Base-by-base conservation (phyloP, 2,113 vertebrate species). In the Amphiprion ocellaris region DNA sequence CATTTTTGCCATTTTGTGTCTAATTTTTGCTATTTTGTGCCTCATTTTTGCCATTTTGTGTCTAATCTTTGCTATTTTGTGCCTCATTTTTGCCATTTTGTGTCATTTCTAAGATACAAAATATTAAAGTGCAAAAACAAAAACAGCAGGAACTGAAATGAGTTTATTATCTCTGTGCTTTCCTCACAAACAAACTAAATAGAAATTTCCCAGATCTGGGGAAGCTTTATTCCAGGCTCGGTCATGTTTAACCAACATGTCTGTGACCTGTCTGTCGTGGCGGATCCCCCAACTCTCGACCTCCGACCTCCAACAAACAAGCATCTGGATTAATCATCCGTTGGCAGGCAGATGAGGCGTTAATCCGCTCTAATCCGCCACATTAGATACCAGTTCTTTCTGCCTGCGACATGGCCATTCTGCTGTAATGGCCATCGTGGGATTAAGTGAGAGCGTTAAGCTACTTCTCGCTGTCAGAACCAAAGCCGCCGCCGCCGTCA, bases 311-410 rank as follows among this genome's bases (percentile, higher is more conserved):
- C 1, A 78, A 65, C 77, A 39, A 68, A 73, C 67, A 74, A 81
- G 71, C 78, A 69, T 44, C 70, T 74, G 77, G 86, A 89, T 89
- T 91, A 93, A 86, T 90, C 90, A 86, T 2, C 30, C 53, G 26
- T 1, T 23, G 56, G 65, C 68, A 73, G 62, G 84, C 69, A 63
- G 86, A 90, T 75, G 81, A 80, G 71, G 78, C 12, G 30, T 74
- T 93, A 93, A 94, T 93, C 92, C 60, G 26, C 65, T 77, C n/a
- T 87, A 94, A 93, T 93, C 90, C 86, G 46, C 58, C 85, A 79
- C 86, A 88, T 88, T 91, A 88, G 89, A 92, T 84, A 86, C 74
- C 56, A 74, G 69, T 71, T 65, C 66, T 49, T 63, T 44, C 26
- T 61, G 7, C 21, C 84, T 69, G 91, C 78, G 60, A 66, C 53